Conservation (phyloP, 2,888 invertebrate species). For the Protonemura montana region DNA sequence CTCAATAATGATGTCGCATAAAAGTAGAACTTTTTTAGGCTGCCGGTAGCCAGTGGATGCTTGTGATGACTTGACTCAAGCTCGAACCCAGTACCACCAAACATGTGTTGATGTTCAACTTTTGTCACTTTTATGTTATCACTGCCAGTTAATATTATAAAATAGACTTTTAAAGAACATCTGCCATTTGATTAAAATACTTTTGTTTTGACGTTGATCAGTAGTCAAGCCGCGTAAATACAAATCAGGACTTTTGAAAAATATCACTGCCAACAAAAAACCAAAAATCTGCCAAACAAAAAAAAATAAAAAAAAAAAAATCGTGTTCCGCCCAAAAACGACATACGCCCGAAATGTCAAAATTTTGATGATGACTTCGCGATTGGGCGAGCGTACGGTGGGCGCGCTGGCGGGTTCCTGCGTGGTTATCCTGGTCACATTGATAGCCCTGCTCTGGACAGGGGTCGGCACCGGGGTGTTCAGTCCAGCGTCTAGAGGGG, state of each 20-base stretch:
- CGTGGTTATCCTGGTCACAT: constrained; percentile 44
- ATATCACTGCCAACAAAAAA: background rate
- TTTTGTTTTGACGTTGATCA: background rate
- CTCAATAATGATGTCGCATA: background rate
- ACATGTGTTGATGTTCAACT: constrained; percentile 1
- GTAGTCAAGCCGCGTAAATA: background rate
- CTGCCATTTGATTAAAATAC: background rate
- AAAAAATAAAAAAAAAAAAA: no score
- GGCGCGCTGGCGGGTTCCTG: constrained; percentile 45
- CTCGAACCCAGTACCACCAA: background rate
- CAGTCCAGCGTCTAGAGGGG: constrained; percentile 10
- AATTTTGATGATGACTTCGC: constrained; percentile 48
- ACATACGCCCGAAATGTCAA: no score
- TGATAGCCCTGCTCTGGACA: constrained; percentile 48
- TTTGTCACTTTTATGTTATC: background rate
- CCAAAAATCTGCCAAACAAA: no score
- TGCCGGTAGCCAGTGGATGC: background rate
- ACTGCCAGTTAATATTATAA: background rate
- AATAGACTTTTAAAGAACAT: background rate
- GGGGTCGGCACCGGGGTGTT: constrained; percentile 48
- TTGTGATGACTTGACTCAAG: background rate
- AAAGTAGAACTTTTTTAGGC: background rate
- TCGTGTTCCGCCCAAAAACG: background rate
- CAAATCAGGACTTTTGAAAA: background rate
- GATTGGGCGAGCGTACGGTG: constrained; percentile 45